Evolutionary conservation across 1,140 invertebrate species (phyloP).

Genomic region (Nymphalis io): DNA sequence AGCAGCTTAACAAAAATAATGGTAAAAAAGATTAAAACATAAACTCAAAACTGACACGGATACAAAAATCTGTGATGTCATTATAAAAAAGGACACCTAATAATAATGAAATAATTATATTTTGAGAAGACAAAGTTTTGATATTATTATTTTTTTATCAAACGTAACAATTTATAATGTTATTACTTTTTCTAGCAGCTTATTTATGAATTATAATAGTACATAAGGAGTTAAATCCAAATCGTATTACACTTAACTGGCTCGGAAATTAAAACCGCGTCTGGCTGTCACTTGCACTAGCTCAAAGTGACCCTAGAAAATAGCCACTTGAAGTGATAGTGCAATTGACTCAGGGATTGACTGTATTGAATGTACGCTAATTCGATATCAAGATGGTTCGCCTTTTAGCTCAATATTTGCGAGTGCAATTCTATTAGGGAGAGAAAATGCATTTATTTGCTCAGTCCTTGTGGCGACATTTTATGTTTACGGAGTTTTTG

Average conservation of each 20-base stretch:
- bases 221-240: neutral
- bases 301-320: conserved; percentile 20
- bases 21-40: no score
- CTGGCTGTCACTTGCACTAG: conserved; percentile 13
- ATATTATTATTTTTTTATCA: no score
- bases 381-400: conserved; percentile 40
- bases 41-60: no score
- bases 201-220: no score
- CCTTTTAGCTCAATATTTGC: conserved; percentile 34
- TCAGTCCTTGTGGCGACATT: conserved; percentile 4
- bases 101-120: no score
- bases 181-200: no score
- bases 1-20: no score
- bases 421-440: conserved; percentile 38
- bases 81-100: no score
- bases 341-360: conserved; percentile 28
- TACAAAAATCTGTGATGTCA: no score
- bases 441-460: conserved; percentile 33
- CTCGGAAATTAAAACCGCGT: conserved; percentile 8
- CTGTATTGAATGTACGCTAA: conserved; percentile 46
- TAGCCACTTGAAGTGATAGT: conserved; percentile 32
- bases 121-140: no score
- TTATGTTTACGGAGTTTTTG: neutral
- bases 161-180: no score
- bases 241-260: neutral